These are phyloP conservation scores for Thalassaphorura encarpata DNA, from an alignment of 1,140 invertebrate species.

Conservation along the genomic window DNA sequence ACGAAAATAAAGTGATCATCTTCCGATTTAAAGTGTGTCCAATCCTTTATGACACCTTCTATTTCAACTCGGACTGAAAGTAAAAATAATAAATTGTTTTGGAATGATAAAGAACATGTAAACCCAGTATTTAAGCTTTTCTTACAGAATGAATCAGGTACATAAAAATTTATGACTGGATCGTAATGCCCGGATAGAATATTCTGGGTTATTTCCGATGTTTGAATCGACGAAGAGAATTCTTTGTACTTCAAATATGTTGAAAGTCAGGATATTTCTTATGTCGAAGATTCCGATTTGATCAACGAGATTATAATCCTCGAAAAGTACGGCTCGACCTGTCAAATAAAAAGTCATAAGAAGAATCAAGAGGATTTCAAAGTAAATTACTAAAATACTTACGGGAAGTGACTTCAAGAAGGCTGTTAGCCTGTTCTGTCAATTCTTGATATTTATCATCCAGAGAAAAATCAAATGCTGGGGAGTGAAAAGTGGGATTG, in stretches of 20 bases:
- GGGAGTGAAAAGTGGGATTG: neutral
- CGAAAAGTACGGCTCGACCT: conserved; percentile 1
- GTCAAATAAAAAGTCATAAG: neutral
- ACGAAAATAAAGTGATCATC: too few species aligned
- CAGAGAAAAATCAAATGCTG: neutral
- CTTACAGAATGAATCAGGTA: neutral
- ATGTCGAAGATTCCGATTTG: neutral
- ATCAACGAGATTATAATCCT: neutral
- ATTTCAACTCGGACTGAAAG: too few species aligned
- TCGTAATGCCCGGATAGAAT: neutral
- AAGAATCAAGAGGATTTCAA: neutral
- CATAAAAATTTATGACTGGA: neutral
- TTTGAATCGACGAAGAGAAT: neutral
- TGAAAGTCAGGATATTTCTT: neutral
- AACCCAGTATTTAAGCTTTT: neutral
- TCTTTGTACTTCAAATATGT: neutral
- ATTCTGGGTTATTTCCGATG: neutral
- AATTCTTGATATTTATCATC: neutral
- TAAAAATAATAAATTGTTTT: too few species aligned
- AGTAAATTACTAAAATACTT: neutral
- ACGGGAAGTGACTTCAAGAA: neutral
- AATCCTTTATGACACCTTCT: too few species aligned
- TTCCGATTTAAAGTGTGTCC: too few species aligned
- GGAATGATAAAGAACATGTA: too few species aligned
- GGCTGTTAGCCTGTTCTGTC: neutral